These are phyloP conservation scores for Agapornis canus DNA, from an alignment of 2,797 vertebrate species.

Conservation along the genomic window DNA sequence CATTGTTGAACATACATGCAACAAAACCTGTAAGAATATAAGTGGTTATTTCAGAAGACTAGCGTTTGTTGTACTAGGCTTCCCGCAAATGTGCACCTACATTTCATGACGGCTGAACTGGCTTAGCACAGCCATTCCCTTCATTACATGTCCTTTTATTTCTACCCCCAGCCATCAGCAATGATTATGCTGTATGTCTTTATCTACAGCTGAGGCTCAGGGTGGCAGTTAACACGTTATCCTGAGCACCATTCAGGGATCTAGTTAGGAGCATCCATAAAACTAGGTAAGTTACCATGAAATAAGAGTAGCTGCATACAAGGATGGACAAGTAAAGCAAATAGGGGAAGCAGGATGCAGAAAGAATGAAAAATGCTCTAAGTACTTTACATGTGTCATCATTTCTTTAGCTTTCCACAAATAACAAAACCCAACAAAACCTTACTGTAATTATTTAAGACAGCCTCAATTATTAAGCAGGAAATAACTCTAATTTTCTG, in stretches of 20 bases:
- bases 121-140: not conserved
- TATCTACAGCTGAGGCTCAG: not conserved
- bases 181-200: not conserved
- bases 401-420: constrained; percentile 13
- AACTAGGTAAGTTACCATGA: not conserved
- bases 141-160: not conserved
- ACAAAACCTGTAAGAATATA: constrained; percentile 50
- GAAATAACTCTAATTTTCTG: not conserved
- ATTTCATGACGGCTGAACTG: not conserved
- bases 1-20: constrained; percentile 4
- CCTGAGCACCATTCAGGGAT: not conserved
- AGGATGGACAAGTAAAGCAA: not conserved
- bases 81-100: not conserved
- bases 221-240: not conserved
- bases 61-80: not conserved
- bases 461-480: not conserved
- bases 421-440: not conserved
- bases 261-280: not conserved
- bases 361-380: not conserved
- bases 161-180: not conserved
- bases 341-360: not conserved
- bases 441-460: not conserved
- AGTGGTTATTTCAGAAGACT: constrained; percentile 34
- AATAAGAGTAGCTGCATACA: not conserved
- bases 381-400: not conserved